A percentile compares a stretch with the other conserved stretches of the same genome.
Evolutionary conservation across 2,113 vertebrate species (phyloP).

Genomic region (Phyllostomus discolor): DNA sequence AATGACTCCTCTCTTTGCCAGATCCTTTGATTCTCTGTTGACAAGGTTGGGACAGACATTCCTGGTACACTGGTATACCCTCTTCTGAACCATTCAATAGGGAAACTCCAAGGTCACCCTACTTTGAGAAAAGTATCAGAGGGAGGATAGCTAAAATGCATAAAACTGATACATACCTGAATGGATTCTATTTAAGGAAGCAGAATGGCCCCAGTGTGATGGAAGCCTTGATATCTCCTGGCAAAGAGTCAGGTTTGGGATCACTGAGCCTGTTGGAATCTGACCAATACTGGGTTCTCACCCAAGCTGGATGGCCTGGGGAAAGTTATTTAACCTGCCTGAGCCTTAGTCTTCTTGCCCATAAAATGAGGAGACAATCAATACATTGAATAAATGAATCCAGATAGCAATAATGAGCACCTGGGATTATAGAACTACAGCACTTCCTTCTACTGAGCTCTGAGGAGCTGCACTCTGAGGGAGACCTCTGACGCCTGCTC

Average conservation of each 20-base stretch:
- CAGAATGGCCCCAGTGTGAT: neutral
- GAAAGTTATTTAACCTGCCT: neutral
- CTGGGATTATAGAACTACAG: too few relatives aligned
- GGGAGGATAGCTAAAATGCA: neutral
- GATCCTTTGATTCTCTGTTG: neutral
- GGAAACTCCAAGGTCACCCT: neutral
- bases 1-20: neutral
- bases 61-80: neutral
- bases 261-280: neutral
- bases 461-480: neutral
- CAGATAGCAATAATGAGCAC: neutral
- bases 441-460: neutral
- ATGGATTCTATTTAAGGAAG: neutral
- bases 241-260: neutral
- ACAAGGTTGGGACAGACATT: neutral
- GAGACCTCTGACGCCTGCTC: neutral
- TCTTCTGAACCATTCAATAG: neutral
- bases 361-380: neutral
- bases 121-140: neutral
- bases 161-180: neutral
- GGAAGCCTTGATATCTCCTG: neutral
- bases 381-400: neutral
- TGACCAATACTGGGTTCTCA: neutral
- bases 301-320: neutral
- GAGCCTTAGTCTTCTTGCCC: neutral